Base-by-base conservation (phyloP, 2,113 vertebrate species). In the Clupea harengus region DNA sequence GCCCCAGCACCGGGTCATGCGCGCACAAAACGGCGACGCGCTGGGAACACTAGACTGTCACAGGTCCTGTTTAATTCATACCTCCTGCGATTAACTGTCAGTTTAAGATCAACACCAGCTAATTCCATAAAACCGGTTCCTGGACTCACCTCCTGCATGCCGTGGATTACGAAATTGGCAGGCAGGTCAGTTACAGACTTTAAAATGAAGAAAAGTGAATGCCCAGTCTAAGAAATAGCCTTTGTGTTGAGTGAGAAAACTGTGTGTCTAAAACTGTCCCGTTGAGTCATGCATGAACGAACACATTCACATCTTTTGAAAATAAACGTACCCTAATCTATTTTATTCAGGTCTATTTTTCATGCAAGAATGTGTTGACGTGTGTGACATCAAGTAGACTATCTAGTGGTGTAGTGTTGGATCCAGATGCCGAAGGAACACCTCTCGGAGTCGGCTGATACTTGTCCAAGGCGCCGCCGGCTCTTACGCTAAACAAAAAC, bases 21-120 rank as follows among this genome's bases (percentile, higher is more conserved):
- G 88, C 45, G 81, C 89, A 93, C 93, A 93, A 95, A 95, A 94
- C 84, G 92, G 86, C 91, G 90, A 86, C 81, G 89, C 49, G 11
- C 60, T 11, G 54, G 89, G 88, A 87, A 84, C 89, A 82, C 92
- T 84, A 92, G 93, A 90, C 67, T 2, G 90, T 94, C 86, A 87
- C 32, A 11, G 0, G 57, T 50, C 32, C 88, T 92, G 90, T 91
- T 94, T 92, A 91, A 93, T 92, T 93, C 89, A 93, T 94, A 88
- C 72, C 87, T 88, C 85, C 88, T 92, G 89, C 91, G 88, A 92
- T 91, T 90, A 91, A 89, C 92, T 39, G 93, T 92, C 92, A 92
- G 88, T 83, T 90, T 81, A 89, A 84, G 86, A 90, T 93, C 89
- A 92, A 92, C 92, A 92, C 90, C 88, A 90, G 84, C 83, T 86